Conservation (phyloP, 2,888 invertebrate genomes). For the Chloroclysta siterata region DNA sequence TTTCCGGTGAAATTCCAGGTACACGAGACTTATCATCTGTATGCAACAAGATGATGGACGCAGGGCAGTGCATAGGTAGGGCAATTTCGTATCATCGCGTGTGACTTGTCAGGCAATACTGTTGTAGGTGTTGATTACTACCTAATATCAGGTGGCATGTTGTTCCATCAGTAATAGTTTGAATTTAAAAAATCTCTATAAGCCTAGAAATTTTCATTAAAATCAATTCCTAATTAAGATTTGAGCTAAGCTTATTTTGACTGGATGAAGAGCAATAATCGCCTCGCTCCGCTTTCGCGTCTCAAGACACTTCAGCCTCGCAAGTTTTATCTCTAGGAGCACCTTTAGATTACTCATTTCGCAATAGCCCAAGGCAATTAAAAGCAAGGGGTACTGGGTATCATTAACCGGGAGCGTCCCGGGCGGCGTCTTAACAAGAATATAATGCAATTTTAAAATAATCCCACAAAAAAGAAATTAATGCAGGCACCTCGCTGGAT, state of each 20-base stretch:
- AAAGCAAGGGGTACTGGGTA: constrained; percentile 82
- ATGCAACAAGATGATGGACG: no score
- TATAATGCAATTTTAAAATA: constrained; percentile 86
- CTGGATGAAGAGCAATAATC: constrained; percentile 38
- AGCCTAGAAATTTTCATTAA: background rate
- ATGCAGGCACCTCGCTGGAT: constrained; percentile 84
- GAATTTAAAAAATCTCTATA: background rate
- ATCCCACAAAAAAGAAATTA: constrained; percentile 85
- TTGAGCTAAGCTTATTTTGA: constrained; percentile 38
- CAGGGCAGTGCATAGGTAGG: no score
- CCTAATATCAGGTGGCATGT: no score
- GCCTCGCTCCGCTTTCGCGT: constrained; percentile 33
- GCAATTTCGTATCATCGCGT: no score
- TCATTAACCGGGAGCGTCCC: constrained; percentile 78
- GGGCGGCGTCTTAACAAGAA: constrained; percentile 80
- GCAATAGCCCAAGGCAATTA: constrained; percentile 83
- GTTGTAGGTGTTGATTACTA: no score
- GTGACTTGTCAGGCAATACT: no score
- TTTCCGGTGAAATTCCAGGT: no score
- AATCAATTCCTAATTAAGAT: constrained; percentile 33
- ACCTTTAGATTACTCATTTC: constrained; percentile 82
- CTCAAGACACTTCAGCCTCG: constrained; percentile 60
- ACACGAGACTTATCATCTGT: no score
- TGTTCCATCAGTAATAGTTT: no score
- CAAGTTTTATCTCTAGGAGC: constrained; percentile 77